A percentile compares a stretch with the other conserved stretches of the same genome.
Conservation (phyloP, 2,797 vertebrate species). For the Labeo calbasu region DNA sequence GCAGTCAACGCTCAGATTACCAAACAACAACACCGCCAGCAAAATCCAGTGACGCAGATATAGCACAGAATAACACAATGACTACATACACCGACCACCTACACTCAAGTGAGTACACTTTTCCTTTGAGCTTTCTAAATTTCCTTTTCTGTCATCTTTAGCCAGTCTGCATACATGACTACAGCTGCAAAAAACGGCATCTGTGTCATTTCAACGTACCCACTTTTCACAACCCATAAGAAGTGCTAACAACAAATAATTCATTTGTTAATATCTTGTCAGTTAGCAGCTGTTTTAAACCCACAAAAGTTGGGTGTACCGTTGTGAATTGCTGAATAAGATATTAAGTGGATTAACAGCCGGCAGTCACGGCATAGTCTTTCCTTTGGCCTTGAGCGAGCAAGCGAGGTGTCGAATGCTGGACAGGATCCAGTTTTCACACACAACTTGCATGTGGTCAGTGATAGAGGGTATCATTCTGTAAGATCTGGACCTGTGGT, state of each 20-base stretch:
- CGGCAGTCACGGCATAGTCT: constrained; percentile 33
- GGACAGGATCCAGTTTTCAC: constrained; percentile 44
- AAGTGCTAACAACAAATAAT: background rate
- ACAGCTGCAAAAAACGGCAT: background rate
- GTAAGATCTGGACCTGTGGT: constrained; percentile 63
- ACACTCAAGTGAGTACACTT: background rate
- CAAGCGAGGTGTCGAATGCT: constrained; percentile 49
- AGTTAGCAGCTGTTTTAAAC: background rate
- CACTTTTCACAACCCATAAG: background rate
- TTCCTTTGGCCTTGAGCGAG: constrained; percentile 31
- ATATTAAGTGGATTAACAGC: constrained; percentile 35
- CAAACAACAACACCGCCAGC: background rate
- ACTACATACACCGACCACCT: background rate
- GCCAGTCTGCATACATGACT: background rate
- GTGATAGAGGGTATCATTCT: constrained; percentile 54
- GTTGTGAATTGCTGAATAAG: background rate
- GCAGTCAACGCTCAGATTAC: background rate
- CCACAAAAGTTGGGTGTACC: background rate
- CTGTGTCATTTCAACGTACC: background rate
- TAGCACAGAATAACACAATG: background rate
- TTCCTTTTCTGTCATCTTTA: background rate
- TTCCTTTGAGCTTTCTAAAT: background rate
- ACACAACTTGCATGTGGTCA: constrained; percentile 45
- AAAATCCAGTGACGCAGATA: background rate
- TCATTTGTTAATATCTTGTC: background rate